Percentiles rank a stretch among this genome's conserved stretches.
These are phyloP conservation scores for Pampus argenteus DNA, from an alignment of 2,797 vertebrate species.

Conservation along the genomic window DNA sequence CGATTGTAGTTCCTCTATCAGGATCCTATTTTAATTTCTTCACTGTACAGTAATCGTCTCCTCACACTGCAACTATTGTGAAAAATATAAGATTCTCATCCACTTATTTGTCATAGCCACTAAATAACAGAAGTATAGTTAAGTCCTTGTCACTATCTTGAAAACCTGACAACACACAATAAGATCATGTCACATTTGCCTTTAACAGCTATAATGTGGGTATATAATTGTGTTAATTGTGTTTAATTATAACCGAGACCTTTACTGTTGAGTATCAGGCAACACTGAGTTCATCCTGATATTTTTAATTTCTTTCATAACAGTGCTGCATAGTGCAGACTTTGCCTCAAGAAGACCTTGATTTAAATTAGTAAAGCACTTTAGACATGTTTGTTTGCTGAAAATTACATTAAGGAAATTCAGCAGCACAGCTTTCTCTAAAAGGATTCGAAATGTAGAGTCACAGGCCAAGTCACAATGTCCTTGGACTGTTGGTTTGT, in stretches of 20 bases:
- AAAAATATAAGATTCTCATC: background rate
- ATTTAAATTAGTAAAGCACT: conserved; percentile 5
- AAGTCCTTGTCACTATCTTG: conserved; percentile 10
- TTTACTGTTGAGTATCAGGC: background rate
- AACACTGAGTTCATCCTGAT: background rate
- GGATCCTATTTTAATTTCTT: background rate
- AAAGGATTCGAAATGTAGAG: background rate
- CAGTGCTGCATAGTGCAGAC: background rate
- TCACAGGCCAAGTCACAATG: background rate
- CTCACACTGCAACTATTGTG: background rate
- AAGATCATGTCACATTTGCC: background rate
- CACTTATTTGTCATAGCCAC: background rate
- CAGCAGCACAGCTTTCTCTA: background rate
- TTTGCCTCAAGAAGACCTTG: background rate
- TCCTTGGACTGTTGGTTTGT: background rate
- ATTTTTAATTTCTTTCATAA: background rate
- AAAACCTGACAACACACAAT: conserved; percentile 35
- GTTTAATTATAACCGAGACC: conserved; percentile 1
- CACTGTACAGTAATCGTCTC: background rate
- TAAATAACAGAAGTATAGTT: conserved; percentile 14
- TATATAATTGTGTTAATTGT: background rate
- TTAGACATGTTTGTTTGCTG: conserved; percentile 1
- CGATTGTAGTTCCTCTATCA: background rate
- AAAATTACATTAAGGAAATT: background rate
- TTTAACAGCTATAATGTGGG: background rate